Conservation (phyloP, 92 coral and sea anemone genomes). For the Muricea muricata region DNA sequence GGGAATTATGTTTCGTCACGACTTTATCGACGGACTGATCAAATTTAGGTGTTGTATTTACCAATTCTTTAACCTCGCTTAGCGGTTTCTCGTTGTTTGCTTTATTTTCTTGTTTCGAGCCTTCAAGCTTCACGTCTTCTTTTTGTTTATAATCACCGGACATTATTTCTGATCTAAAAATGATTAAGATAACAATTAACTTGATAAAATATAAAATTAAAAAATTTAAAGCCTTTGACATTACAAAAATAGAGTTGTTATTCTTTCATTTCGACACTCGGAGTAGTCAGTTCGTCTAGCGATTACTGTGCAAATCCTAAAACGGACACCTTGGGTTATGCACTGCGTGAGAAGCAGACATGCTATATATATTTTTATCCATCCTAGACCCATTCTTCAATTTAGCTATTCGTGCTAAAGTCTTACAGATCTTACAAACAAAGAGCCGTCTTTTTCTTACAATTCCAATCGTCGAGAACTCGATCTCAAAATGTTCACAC, state of each 20-base stretch:
- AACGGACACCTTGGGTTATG: neutral
- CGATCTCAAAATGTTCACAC: too few species aligned
- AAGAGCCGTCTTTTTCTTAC: neutral
- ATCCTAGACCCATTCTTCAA: neutral
- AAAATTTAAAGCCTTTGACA: too few species aligned
- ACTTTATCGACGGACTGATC: slow-evolving; percentile 15
- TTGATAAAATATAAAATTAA: neutral
- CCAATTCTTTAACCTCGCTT: neutral
- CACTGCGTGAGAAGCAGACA: neutral
- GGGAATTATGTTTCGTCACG: slow-evolving; percentile 10
- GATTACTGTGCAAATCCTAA: neutral
- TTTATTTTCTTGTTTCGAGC: neutral
- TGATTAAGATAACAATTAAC: neutral
- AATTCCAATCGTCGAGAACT: too few species aligned
- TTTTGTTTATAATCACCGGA: neutral
- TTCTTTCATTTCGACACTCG: too few species aligned
- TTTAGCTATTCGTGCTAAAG: neutral
- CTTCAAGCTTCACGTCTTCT: neutral
- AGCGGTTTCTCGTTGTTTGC: neutral
- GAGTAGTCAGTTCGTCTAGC: neutral
- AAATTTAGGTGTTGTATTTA: neutral
- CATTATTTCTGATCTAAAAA: neutral
- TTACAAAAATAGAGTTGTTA: too few species aligned
- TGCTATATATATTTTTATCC: neutral
- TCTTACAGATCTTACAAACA: too few species aligned